Evolutionary conservation across 2,113 vertebrate species (phyloP), one percentile per base, ranked within the genome.

Genomic region (Asarcornis scutulata): DNA sequence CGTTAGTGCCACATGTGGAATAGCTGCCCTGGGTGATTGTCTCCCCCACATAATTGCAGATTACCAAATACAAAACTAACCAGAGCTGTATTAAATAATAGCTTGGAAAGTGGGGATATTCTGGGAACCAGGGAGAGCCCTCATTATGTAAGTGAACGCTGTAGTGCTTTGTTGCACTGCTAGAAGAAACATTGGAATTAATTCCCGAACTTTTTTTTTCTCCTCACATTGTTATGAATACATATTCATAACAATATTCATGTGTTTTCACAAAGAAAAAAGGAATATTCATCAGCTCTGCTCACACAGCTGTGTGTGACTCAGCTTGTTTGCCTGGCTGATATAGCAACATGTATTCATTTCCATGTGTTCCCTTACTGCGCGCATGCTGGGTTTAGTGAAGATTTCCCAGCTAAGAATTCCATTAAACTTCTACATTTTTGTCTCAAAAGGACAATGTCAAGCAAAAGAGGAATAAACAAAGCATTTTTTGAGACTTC

Each of bases 21-120:
- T 17, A 55, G 73, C 38, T 77, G 53, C 10, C 38, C 36, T 15
- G 29, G 32, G 64, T n/a, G 22, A 27, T 11, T 21, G 55, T 7
- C 18, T 42, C 15, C 56, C 23, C 1, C 0, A 5, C 52, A 9
- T 1, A 11, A 21, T 15, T n/a, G 38, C 84, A 21, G 36, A 14
- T 52, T 6, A 59, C 29, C 78, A 34, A 29, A 20, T 9, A n/a
- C 15, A n/a, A 18, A 6, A 15, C 13, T 36, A n/a, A 26, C 15
- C 13, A 11, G 34, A 8, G 71, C 63, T 56, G 5, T 17, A 11
- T 1, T n/a, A 32, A 77, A 6, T 12, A 27, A 32, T 0, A n/a
- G 56, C 13, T 5, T 13, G 77, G 44, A 58, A 36, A 44, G 36
- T 34, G 17, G 48, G 42, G 36, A 31, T 32, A 44, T 25, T 38